These are phyloP conservation scores for Synanthedon tipuliformis DNA, from an alignment of 2,888 invertebrate genomes.

Conservation along the genomic window DNA sequence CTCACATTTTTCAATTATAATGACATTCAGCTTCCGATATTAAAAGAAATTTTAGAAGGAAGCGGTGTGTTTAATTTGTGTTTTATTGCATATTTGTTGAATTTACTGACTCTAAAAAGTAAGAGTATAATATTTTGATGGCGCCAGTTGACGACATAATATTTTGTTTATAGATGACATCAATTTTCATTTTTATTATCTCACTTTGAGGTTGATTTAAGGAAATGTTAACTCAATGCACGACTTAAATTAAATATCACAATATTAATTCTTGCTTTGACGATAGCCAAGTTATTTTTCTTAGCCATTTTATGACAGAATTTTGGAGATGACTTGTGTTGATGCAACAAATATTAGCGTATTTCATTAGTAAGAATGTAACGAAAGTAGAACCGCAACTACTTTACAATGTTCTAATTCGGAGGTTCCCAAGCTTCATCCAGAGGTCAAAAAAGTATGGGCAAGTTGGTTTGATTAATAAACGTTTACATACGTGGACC, in stretches of 20 bases:
- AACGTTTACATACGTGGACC: conserved; percentile 42
- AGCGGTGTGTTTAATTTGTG: conserved; percentile 5
- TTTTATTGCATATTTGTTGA: conserved; percentile 2
- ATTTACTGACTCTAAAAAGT: conserved; percentile 7
- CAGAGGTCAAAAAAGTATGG: conserved; percentile 17
- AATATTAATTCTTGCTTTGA: too few relatives aligned
- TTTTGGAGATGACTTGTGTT: too few relatives aligned
- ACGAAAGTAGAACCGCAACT: not conserved
- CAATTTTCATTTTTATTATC: not conserved
- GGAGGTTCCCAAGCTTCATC: conserved; percentile 8
- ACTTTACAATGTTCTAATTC: conserved; percentile 1
- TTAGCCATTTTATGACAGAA: too few relatives aligned
- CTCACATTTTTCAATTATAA: conserved; percentile 27
- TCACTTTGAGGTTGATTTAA: too few relatives aligned
- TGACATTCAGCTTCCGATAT: conserved; percentile 22
- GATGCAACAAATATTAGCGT: too few relatives aligned
- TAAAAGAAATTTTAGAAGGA: conserved; percentile 10
- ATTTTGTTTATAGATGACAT: not conserved
- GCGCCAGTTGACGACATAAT: not conserved
- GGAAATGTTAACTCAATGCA: too few relatives aligned
- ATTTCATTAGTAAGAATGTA: not conserved
- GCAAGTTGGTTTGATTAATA: conserved; percentile 48
- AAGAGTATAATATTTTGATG: conserved; percentile 8
- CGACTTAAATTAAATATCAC: too few relatives aligned
- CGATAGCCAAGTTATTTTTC: too few relatives aligned